A percentile compares a stretch with the other conserved stretches of the same genome.
Conservation (phyloP, 2,888 invertebrate species). For the Lepidocyrtinus sp. region DNA sequence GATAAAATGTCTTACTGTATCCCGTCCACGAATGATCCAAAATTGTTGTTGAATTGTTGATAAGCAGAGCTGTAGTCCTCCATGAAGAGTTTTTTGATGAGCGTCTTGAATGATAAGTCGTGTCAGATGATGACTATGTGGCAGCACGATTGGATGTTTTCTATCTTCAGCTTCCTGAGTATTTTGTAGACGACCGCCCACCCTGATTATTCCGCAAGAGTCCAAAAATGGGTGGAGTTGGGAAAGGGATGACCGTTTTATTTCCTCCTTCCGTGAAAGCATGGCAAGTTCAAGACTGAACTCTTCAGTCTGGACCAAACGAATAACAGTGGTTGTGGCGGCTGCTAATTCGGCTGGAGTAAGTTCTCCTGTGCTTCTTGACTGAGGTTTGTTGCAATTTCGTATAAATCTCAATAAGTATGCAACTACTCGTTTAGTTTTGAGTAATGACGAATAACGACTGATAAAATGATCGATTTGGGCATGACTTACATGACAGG, state of each 20-base stretch:
- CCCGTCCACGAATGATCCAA: not conserved
- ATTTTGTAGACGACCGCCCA: not conserved
- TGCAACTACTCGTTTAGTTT: not conserved
- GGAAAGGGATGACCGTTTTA: not conserved
- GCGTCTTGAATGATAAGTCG: not conserved
- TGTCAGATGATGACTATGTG: not conserved
- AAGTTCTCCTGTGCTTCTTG: not conserved
- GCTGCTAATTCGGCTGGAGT: not conserved
- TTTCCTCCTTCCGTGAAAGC: not conserved
- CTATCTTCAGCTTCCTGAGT: not conserved
- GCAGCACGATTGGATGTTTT: not conserved
- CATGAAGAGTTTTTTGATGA: not conserved
- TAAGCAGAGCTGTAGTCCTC: not conserved
- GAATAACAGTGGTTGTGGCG: not conserved
- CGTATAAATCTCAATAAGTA: not conserved
- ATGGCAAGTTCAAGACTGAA: not conserved
- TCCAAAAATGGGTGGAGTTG: not conserved
- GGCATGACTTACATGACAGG: not conserved
- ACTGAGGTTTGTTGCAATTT: not conserved
- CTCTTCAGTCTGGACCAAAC: not conserved
- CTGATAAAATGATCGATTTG: not conserved
- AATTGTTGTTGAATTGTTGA: not conserved
- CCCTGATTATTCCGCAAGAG: not conserved
- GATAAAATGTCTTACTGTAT: not conserved
- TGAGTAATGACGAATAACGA: not conserved